Conservation (phyloP, 2,888 invertebrate species). For the Euplexia lucipara region DNA sequence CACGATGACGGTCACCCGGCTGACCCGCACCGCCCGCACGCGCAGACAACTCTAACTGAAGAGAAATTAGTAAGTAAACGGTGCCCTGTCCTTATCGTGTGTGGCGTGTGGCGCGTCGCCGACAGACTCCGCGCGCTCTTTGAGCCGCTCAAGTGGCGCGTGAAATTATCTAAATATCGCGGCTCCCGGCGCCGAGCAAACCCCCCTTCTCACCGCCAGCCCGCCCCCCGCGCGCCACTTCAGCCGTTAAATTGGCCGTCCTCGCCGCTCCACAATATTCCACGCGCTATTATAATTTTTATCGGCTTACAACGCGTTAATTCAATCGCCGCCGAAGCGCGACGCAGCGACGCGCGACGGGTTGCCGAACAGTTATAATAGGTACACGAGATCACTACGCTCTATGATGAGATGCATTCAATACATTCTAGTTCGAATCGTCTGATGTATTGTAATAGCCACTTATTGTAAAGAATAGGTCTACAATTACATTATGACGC, state of each 20-base stretch:
- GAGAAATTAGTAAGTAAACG: conserved; percentile 5
- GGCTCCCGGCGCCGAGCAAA: conserved; percentile 8
- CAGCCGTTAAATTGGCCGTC: conserved; percentile 50
- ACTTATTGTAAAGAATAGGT: background rate
- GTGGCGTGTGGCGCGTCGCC: conserved; percentile 2
- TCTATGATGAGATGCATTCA: background rate
- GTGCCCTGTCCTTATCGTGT: background rate
- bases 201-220: no score
- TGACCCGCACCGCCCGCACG: background rate
- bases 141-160: conserved; percentile 55
- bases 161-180: conserved; percentile 56
- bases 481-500: no score
- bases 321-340: conserved; percentile 10
- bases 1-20: background rate
- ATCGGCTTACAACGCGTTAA: conserved; percentile 32
- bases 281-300: conserved; percentile 29
- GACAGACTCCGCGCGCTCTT: conserved; percentile 34
- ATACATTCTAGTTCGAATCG: background rate
- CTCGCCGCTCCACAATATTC: conserved; percentile 39
- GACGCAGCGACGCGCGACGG: background rate
- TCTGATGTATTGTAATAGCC: background rate
- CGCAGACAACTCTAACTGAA: background rate
- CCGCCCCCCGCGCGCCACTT: background rate
- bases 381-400: conserved; percentile 3
- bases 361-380: no score